These are phyloP conservation scores for Chrysolina haemoptera DNA, from an alignment of 2,888 invertebrate species.

Conservation along the genomic window DNA sequence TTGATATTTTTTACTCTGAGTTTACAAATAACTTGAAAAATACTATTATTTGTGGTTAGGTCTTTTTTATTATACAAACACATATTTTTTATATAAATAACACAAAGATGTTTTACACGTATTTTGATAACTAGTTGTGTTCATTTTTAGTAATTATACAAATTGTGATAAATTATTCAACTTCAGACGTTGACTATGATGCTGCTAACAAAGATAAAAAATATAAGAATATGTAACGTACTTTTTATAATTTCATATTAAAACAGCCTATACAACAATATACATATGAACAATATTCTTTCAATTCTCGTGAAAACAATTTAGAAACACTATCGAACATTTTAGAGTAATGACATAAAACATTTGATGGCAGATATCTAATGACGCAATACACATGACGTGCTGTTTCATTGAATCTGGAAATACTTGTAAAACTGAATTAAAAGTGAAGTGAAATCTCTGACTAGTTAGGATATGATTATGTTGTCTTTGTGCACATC, in stretches of 20 bases:
- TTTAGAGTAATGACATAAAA: neutral
- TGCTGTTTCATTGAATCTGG: too few relatives aligned
- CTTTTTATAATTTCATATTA: constrained; percentile 33
- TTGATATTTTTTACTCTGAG: constrained; percentile 22
- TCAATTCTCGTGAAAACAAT: neutral
- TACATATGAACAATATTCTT: constrained; percentile 30
- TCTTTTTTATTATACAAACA: constrained; percentile 48
- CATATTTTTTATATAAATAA: constrained; percentile 48
- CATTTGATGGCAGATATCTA: neutral
- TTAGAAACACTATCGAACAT: neutral
- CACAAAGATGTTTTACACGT: constrained; percentile 44
- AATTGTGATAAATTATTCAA: constrained; percentile 48
- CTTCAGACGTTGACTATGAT: constrained; percentile 47
- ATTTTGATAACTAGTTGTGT: constrained; percentile 46
- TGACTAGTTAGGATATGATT: too few relatives aligned
- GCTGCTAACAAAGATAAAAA: constrained; percentile 43
- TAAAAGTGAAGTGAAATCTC: too few relatives aligned
- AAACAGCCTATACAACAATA: constrained; percentile 39
- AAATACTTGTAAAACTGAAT: too few relatives aligned
- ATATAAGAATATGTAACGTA: constrained; percentile 39
- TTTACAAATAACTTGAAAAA: constrained; percentile 12
- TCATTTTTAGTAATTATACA: constrained; percentile 51
- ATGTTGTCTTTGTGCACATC: too few relatives aligned
- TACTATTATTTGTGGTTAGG: constrained; percentile 30
- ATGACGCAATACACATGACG: neutral